Conservation (phyloP, 2,797 vertebrate genomes). For the Leptoclinus maculatus region DNA sequence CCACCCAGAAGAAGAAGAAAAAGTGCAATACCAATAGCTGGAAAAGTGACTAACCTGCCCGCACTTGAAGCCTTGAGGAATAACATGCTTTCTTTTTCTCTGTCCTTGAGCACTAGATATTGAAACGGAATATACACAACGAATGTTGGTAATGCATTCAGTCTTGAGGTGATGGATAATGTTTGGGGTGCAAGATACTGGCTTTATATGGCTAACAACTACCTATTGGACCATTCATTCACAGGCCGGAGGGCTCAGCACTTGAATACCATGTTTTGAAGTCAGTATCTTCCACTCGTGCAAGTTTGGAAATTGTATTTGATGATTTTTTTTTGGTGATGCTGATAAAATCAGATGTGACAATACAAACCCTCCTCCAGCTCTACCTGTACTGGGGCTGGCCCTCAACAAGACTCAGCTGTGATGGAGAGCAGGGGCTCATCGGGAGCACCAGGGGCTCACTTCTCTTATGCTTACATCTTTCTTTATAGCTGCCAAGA, state of each 20-base stretch:
- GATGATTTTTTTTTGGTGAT: background rate
- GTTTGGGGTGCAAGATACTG: background rate
- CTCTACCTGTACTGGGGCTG: slow-evolving; percentile 83
- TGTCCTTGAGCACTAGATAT: slow-evolving; percentile 63
- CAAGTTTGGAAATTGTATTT: background rate
- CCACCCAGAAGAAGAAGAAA: no score
- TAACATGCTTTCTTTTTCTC: slow-evolving; percentile 68
- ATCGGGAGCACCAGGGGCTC: slow-evolving; percentile 85
- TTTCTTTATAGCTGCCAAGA: slow-evolving; percentile 75
- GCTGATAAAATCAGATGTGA: background rate
- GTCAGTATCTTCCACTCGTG: background rate
- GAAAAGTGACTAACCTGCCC: slow-evolving; percentile 62
- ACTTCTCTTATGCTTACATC: slow-evolving; percentile 67
- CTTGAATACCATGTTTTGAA: background rate
- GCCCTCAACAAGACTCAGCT: slow-evolving; percentile 81
- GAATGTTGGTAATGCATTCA: background rate
- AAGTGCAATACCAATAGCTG: background rate
- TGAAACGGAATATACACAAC: slow-evolving; percentile 16
- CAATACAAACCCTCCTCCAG: background rate
- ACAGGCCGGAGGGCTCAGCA: background rate
- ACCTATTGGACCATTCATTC: background rate
- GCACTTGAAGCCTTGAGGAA: slow-evolving; percentile 65
- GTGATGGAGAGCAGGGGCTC: slow-evolving; percentile 86
- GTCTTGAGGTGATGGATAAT: background rate
- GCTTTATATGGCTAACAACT: background rate